Conservation (phyloP, 2,113 vertebrate genomes). For the Oceanodroma tethys region DNA sequence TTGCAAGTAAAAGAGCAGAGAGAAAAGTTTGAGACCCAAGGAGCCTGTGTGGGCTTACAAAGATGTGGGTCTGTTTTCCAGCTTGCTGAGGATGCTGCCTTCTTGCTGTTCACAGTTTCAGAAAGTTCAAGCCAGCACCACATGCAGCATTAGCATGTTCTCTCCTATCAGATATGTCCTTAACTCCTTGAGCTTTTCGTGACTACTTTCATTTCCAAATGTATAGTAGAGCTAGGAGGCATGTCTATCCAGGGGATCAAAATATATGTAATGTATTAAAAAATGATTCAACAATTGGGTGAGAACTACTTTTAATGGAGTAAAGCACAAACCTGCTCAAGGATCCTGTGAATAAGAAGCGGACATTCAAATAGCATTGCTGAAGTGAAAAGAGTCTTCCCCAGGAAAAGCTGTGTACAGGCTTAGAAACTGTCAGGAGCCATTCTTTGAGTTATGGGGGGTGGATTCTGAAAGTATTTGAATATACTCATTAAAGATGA, state of each 20-base stretch:
- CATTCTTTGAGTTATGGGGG: background rate
- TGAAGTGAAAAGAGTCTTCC: background rate
- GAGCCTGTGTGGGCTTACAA: background rate
- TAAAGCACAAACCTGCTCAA: background rate
- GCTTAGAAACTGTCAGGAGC: background rate
- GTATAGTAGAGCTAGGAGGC: background rate
- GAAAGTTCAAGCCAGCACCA: background rate
- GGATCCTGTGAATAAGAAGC: background rate
- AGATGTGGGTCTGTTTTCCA: background rate
- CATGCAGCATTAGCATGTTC: background rate
- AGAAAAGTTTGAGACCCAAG: background rate
- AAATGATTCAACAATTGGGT: background rate
- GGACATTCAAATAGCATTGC: background rate
- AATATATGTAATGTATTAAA: background rate
- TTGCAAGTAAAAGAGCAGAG: background rate
- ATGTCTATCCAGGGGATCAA: background rate
- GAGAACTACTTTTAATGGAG: background rate
- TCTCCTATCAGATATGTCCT: background rate
- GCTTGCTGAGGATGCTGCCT: background rate
- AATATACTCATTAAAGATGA: background rate
- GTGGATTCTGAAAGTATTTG: background rate
- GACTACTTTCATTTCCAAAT: background rate
- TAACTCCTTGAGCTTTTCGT: background rate
- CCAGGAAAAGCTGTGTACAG: background rate
- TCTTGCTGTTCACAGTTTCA: background rate